A percentile compares a stretch with the other conserved stretches of the same genome.
Conservation (phyloP, 2,113 vertebrate species). For the Gymnobelideus leadbeateri region DNA sequence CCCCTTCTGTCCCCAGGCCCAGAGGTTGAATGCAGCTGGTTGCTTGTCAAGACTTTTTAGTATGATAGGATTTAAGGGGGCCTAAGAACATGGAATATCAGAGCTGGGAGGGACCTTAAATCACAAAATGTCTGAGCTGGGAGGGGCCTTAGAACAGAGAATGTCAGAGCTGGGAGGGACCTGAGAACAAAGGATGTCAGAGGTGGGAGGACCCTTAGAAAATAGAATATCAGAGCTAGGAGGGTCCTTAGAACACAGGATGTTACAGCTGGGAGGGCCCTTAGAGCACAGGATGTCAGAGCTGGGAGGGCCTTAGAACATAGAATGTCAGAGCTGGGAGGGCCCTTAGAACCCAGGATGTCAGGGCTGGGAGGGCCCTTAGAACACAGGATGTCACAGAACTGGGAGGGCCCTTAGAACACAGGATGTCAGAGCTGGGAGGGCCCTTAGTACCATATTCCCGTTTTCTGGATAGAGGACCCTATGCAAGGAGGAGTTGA, state of each 20-base stretch:
- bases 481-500: not conserved
- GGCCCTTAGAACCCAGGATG: not conserved
- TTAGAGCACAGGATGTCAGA: not conserved
- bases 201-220: not conserved
- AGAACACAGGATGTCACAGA: not conserved
- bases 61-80: not conserved
- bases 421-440: not conserved
- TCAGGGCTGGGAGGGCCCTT: not conserved
- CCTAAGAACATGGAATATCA: not conserved
- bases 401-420: not conserved
- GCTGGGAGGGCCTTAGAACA: not conserved
- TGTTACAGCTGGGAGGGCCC: not conserved
- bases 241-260: not conserved
- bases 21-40: not conserved
- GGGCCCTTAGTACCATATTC: not conserved
- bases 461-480: not conserved
- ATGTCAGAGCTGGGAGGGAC: not conserved
- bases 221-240: not conserved
- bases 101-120: too few species aligned
- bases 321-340: not conserved
- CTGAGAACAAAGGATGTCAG: not conserved
- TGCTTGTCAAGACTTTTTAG: not conserved
- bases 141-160: not conserved
- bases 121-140: too few species aligned
- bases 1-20: not conserved